These are phyloP conservation scores for Bufo bufo DNA, from an alignment of 2,113 vertebrate genomes.

Conservation along the genomic window DNA sequence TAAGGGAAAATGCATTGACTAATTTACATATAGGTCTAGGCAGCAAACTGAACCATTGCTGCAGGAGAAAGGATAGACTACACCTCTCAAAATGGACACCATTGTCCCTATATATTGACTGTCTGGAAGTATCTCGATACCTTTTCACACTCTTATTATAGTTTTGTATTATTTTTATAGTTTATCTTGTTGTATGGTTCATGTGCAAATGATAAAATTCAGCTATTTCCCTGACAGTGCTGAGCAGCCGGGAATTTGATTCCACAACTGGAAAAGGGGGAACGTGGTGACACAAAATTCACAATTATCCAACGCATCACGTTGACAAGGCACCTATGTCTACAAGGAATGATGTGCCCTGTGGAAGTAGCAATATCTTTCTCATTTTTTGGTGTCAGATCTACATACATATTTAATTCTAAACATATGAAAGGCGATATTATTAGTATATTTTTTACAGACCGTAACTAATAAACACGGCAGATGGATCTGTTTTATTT, in stretches of 20 bases:
- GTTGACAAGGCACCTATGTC: constrained; percentile 10
- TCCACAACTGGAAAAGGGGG: background rate
- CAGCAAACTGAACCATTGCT: no score
- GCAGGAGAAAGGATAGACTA: background rate
- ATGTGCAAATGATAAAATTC: background rate
- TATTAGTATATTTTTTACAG: background rate
- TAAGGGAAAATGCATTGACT: background rate
- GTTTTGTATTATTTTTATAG: background rate
- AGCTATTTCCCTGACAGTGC: background rate
- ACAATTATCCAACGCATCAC: background rate
- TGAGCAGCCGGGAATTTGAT: background rate
- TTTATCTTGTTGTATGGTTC: background rate
- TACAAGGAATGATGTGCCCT: background rate
- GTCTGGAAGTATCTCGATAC: background rate
- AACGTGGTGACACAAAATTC: background rate
- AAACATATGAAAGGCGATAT: background rate
- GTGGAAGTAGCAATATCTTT: constrained; percentile 11
- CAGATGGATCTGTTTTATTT: background rate
- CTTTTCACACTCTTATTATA: background rate
- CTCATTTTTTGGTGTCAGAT: constrained; percentile 3
- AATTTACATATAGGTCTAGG: background rate
- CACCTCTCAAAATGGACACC: background rate
- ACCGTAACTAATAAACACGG: background rate
- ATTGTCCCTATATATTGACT: background rate
- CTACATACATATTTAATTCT: background rate